Evolutionary conservation across 2,888 invertebrate species (phyloP).

Genomic region (Choristoneura rosaceana): DNA sequence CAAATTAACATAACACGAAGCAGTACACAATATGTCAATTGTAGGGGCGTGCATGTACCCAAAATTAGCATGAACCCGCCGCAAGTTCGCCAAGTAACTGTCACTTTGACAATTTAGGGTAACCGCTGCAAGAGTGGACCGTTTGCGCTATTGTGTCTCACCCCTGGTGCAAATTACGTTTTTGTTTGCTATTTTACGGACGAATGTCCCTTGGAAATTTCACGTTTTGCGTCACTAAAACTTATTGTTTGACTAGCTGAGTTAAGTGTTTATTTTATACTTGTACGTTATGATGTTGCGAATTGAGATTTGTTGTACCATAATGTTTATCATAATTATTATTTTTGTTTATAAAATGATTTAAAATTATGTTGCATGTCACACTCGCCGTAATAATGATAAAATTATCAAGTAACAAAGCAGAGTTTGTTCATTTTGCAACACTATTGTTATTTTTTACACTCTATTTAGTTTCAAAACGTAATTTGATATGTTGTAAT

Average conservation of each 20-base stretch:
- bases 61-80: slow-evolving; percentile 75
- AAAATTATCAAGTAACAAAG: too few species aligned
- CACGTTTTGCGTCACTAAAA: slow-evolving; percentile 46
- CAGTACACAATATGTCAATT: slow-evolving; percentile 37
- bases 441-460: too few species aligned
- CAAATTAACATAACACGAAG: slow-evolving; percentile 39
- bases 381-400: too few species aligned
- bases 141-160: slow-evolving; percentile 64
- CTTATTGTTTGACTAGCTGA: slow-evolving; percentile 30
- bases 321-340: too few species aligned
- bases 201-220: slow-evolving; percentile 60
- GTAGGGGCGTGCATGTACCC: slow-evolving; percentile 43
- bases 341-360: too few species aligned
- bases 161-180: slow-evolving; percentile 75
- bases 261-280: slow-evolving; percentile 34
- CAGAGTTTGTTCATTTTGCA: too few species aligned
- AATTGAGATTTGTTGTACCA: neutral
- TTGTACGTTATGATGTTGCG: slow-evolving; percentile 15
- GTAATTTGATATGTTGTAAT: too few species aligned
- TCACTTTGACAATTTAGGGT: slow-evolving; percentile 81
- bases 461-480: too few species aligned
- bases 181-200: slow-evolving; percentile 77
- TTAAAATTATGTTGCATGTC: too few species aligned
- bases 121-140: slow-evolving; percentile 64
- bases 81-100: slow-evolving; percentile 64